phyloP scores from a whole-genome alignment of 2,113 vertebrate genomes.

The Odocoileus hemionus region DNA sequence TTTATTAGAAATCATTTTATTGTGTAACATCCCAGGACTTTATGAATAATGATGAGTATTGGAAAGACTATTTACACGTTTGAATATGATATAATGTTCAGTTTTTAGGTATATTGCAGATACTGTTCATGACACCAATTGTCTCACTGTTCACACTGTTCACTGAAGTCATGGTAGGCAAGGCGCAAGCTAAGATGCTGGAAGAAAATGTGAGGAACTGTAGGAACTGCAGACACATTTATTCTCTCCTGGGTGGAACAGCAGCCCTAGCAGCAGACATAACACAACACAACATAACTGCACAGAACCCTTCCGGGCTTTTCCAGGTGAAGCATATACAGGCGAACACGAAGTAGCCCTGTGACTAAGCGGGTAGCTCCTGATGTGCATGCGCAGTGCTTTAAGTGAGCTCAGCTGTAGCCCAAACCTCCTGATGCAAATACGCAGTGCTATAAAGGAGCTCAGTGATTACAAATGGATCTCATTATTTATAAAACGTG shows the following conservation, averaged over 20 bases:
- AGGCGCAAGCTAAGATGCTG: neutral
- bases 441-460: accelerated
- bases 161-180: neutral
- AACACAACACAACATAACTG: neutral
- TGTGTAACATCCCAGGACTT: neutral
- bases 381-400: neutral
- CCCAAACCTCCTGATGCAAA: neutral
- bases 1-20: constrained; percentile 6
- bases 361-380: neutral
- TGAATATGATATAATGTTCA: constrained; percentile 8
- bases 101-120: neutral
- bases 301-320: neutral
- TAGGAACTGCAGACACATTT: neutral
- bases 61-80: neutral
- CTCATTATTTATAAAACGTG: neutral
- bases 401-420: neutral
- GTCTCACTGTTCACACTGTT: neutral
- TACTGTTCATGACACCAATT: neutral
- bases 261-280: neutral
- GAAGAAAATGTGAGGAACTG: neutral
- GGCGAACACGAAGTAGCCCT: neutral
- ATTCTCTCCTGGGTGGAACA: neutral
- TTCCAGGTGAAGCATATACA: neutral
- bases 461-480: neutral
- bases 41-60: neutral